Evolutionary conservation across 2,888 invertebrate genomes (phyloP).

Genomic region (Pterostichus niger): DNA sequence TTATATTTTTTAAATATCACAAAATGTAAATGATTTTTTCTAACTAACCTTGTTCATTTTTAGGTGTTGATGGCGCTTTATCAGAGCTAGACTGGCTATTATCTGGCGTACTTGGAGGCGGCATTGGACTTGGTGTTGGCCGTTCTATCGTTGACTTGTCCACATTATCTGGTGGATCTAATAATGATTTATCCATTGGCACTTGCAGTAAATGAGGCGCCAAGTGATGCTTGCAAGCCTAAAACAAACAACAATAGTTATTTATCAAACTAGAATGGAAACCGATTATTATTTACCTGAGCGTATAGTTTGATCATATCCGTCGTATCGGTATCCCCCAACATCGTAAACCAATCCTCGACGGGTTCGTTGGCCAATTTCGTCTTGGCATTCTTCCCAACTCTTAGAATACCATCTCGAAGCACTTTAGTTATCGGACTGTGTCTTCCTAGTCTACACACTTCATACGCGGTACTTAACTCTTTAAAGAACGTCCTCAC

Average conservation of each 20-base stretch:
- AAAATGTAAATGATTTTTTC: too few species aligned
- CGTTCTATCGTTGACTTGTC: slow-evolving; percentile 72
- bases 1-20: too few species aligned
- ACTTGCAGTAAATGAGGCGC: slow-evolving; percentile 88
- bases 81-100: slow-evolving; percentile 72
- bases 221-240: slow-evolving; percentile 86
- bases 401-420: slow-evolving; percentile 92
- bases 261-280: not conserved
- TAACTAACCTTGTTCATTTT: slow-evolving; percentile 76
- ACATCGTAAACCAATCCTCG: slow-evolving; percentile 93
- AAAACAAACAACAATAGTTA: slow-evolving; percentile 65
- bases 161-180: slow-evolving; percentile 82
- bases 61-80: slow-evolving; percentile 80
- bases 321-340: slow-evolving; percentile 89
- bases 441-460: slow-evolving; percentile 95
- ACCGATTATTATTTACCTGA: slow-evolving; percentile 77
- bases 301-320: slow-evolving; percentile 93
- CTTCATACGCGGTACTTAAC: slow-evolving; percentile 95
- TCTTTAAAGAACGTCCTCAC: slow-evolving; percentile 95
- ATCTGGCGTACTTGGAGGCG: slow-evolving; percentile 78
- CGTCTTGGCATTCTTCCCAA: slow-evolving; percentile 83
- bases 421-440: slow-evolving; percentile 91
- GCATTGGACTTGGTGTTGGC: slow-evolving; percentile 79
- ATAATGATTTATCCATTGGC: slow-evolving; percentile 85
- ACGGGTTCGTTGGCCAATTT: slow-evolving; percentile 83